Conservation (phyloP, 2,888 invertebrate species). For the Aphidius colemani region DNA sequence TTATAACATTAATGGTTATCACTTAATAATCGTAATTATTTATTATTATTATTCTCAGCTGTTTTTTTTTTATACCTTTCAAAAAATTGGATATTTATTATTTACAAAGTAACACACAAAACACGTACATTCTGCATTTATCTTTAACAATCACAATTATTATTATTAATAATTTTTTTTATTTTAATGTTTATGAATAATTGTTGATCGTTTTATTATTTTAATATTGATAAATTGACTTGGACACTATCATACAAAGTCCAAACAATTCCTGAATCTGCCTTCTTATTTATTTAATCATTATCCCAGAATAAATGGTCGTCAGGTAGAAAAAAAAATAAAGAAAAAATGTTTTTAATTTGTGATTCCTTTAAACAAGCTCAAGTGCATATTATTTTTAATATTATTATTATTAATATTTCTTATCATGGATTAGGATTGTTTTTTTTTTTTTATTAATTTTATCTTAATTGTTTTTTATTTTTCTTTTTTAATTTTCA, state of each 20-base stretch:
- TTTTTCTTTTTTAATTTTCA: too few species aligned
- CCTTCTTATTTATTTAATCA: too few species aligned
- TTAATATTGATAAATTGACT: conserved; percentile 28
- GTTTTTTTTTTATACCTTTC: conserved; percentile 2
- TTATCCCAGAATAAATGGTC: too few species aligned
- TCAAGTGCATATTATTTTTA: too few species aligned
- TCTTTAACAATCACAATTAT: conserved; percentile 29
- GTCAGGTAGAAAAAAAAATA: too few species aligned
- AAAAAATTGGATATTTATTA: conserved; percentile 27
- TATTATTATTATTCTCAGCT: conserved; percentile 7
- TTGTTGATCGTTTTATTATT: conserved; percentile 13
- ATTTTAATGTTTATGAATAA: conserved; percentile 10
- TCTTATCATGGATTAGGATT: too few species aligned
- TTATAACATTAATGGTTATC: not conserved
- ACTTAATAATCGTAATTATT: not conserved
- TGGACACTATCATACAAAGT: conserved; percentile 31
- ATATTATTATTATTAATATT: too few species aligned
- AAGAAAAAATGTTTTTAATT: too few species aligned
- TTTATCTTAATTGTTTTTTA: too few species aligned
- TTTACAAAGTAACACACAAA: conserved; percentile 35
- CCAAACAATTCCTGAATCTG: conserved; percentile 16
- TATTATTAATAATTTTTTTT: conserved; percentile 15
- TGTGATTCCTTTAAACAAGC: too few species aligned
- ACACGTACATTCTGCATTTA: conserved; percentile 31
- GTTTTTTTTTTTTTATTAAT: not conserved